Base-by-base conservation (phyloP, 2,113 vertebrate species). In the Aptenodytes forsteri region DNA sequence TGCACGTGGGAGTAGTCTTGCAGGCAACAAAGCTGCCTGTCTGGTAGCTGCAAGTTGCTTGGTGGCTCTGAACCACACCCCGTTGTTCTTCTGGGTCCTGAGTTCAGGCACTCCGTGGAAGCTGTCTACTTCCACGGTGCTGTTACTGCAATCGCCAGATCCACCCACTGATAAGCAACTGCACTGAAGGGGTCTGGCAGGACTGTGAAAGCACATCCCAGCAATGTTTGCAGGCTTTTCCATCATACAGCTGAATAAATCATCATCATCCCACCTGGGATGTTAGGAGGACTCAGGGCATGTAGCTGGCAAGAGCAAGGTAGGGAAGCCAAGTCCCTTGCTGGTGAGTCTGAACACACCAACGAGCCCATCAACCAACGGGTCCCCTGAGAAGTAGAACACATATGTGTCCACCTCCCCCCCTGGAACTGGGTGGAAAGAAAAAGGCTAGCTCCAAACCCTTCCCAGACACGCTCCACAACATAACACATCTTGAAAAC, bases 111-210 rank as follows among this genome's bases (percentile, higher is more conserved):
- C 16, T 46, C 44, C 30, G 10, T 12, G 32, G 36, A 65, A 77
- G 58, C 19, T 75, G 40, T 36, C 73, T 73, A 0, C 32, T 56
- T 62, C 32, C 17, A 4, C 19, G 32, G 25, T 50, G 42, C 19
- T 3, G 0, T 59, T 54, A 23, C 27, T 34, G 30, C 17, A 20
- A 3, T 34, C 1, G 1, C 30, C 72, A 47, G 5, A 47, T 59
- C 23, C 29, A 27, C 27, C 25, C 20, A 7, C 10, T 9, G 55
- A 29, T 56, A 50, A 55, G 20, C 42, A 44, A 2, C 27, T 73
- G 42, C 14, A 18, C 26, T 62, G 69, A 56, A 82, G 38, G 61
- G 38, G 8, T n/a, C 75, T 64, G 50, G 32, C 23, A 59, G 55
- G 27, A 30, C 26, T 44, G 16, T 49, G 38, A 54, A 62, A 38